phyloP scores from a whole-genome alignment of 2,888 invertebrate species.

The Pseudococcus viburni region DNA sequence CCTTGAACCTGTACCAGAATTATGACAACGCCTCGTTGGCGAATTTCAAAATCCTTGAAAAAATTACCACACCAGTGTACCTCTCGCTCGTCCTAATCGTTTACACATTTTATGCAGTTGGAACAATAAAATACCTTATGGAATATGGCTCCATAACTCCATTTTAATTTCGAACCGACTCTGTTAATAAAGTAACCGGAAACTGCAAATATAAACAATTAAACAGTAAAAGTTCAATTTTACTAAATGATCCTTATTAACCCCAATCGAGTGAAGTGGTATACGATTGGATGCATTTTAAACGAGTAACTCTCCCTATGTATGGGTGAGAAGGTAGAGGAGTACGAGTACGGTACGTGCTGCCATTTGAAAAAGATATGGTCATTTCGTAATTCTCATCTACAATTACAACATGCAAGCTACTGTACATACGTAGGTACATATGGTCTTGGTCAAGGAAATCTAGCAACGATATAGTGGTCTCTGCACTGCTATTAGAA shows the following conservation, averaged over 20 bases:
- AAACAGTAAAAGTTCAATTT: conserved; percentile 6
- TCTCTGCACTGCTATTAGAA: conserved; percentile 25
- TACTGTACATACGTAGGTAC: background rate
- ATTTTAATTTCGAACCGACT: background rate
- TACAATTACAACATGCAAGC: background rate
- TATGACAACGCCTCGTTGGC: conserved; percentile 14
- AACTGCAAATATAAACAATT: background rate
- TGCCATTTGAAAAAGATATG: conserved; percentile 11
- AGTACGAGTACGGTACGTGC: background rate
- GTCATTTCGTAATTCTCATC: conserved; percentile 22
- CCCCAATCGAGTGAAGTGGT: conserved; percentile 7
- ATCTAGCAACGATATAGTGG: conserved; percentile 5
- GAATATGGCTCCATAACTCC: background rate
- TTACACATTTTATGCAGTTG: background rate
- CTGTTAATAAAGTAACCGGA: conserved; percentile 23
- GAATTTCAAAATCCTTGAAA: background rate
- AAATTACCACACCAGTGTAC: background rate
- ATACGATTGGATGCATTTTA: background rate
- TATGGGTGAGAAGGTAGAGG: background rate
- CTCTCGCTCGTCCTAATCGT: background rate
- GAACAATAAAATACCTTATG: background rate
- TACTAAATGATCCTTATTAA: background rate
- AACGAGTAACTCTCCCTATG: background rate
- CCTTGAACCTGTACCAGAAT: background rate
- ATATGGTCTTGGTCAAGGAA: conserved; percentile 43